phyloP scores from a whole-genome alignment of 1,140 invertebrate genomes.

The Lasioglossum albipes region DNA sequence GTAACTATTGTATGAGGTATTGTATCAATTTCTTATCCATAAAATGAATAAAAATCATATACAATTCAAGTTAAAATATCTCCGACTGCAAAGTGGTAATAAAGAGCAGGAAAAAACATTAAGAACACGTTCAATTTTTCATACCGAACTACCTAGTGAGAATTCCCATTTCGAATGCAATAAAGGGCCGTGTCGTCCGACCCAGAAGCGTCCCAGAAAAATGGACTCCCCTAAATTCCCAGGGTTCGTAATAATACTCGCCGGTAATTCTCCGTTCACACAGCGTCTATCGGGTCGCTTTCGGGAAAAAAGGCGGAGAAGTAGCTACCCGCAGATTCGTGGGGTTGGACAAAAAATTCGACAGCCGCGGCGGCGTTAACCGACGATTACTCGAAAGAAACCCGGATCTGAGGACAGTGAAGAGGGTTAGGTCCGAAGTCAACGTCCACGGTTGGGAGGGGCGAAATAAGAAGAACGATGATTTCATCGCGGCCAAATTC shows the following conservation, averaged over 20 bases:
- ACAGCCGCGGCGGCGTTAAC: conserved; percentile 1
- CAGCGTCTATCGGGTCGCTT: not conserved
- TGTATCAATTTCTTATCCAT: too few species aligned
- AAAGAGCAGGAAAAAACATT: too few species aligned
- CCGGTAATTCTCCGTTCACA: not conserved
- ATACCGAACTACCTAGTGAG: too few species aligned
- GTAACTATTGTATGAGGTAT: too few species aligned
- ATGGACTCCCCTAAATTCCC: not conserved
- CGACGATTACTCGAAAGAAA: conserved; percentile 39
- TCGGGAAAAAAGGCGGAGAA: not conserved
- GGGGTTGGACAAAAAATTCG: not conserved
- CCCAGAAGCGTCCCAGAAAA: not conserved
- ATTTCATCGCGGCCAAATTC: conserved; percentile 62
- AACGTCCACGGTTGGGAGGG: conserved; percentile 36
- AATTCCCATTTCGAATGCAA: too few species aligned
- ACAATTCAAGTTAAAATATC: too few species aligned
- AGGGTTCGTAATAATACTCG: not conserved
- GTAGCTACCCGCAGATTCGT: conserved; percentile 8
- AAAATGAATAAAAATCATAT: too few species aligned
- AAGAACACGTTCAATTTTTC: too few species aligned
- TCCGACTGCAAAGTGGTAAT: too few species aligned
- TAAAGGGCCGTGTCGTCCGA: not conserved
- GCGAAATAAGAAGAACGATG: conserved; percentile 44
- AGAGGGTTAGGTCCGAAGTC: conserved; percentile 53
- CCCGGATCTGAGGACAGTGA: conserved; percentile 48